These are phyloP conservation scores for Steatocranus sp. DNA, from an alignment of 2,797 vertebrate genomes.

Conservation along the genomic window DNA sequence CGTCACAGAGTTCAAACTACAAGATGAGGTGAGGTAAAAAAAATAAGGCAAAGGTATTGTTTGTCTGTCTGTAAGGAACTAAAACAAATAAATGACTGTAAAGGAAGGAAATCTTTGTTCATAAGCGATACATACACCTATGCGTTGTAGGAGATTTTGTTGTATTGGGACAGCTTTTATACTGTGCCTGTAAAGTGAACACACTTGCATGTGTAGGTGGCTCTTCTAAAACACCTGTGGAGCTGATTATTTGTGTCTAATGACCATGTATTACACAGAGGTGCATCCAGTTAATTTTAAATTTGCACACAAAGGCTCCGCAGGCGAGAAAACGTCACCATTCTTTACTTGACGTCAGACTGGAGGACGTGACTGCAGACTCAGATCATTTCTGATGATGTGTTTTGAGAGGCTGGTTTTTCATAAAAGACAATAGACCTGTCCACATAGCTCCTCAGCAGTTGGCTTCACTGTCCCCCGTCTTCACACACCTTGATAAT, in stretches of 20 bases:
- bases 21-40: slow-evolving; percentile 60
- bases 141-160: neutral
- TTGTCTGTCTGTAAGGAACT: neutral
- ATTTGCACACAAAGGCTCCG: neutral
- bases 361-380: neutral
- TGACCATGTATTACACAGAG: neutral
- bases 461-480: neutral
- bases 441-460: neutral
- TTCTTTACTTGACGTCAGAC: neutral
- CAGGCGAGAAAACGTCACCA: neutral
- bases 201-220: neutral
- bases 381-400: neutral
- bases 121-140: neutral
- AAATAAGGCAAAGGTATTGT: neutral
- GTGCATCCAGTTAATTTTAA: neutral
- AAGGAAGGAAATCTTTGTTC: neutral
- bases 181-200: neutral
- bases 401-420: neutral
- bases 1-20: slow-evolving; percentile 55
- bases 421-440: neutral
- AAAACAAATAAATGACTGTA: neutral
- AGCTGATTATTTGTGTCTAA: neutral
- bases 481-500: neutral
- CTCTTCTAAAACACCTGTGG: neutral
- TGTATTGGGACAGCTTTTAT: neutral